These are phyloP conservation scores for Brachypalpus laphriformis DNA, from an alignment of 2,888 invertebrate genomes.

Conservation along the genomic window DNA sequence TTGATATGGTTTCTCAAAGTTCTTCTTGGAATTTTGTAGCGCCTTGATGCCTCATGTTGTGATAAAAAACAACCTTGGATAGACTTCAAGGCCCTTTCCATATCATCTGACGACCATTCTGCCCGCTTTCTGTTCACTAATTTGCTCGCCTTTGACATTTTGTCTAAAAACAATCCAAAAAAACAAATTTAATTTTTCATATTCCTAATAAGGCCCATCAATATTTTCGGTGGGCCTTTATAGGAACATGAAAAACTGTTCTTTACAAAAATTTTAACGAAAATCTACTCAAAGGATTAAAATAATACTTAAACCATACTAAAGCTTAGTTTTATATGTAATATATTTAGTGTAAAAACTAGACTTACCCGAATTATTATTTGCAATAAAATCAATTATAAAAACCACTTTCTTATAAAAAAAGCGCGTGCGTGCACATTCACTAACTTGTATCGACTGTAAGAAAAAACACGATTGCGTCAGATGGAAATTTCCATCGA, in stretches of 20 bases:
- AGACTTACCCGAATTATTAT: constrained; percentile 10
- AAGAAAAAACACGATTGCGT: too few species aligned
- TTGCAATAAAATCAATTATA: constrained; percentile 6
- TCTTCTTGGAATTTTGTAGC: constrained; percentile 30
- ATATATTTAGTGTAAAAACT: constrained; percentile 3
- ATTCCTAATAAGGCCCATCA: not conserved
- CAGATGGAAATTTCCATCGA: too few species aligned
- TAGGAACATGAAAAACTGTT: constrained; percentile 13
- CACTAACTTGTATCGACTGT: too few species aligned
- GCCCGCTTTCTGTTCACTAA: not conserved
- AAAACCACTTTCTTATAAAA: not conserved
- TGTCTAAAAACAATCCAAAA: not conserved
- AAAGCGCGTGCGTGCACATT: too few species aligned
- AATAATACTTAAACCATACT: constrained; percentile 12
- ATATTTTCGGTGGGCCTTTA: constrained; percentile 26
- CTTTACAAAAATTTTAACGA: not conserved
- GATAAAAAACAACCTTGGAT: not conserved
- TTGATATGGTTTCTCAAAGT: constrained; percentile 12
- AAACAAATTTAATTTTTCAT: constrained; percentile 19
- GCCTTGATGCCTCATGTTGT: constrained; percentile 29
- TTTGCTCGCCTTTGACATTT: not conserved
- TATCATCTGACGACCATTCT: not conserved
- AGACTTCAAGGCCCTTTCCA: constrained; percentile 8
- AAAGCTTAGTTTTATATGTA: not conserved
- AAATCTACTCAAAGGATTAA: not conserved